Evolutionary conservation across 2,113 vertebrate genomes (phyloP).

Genomic region (Rhinoptilus africanus): DNA sequence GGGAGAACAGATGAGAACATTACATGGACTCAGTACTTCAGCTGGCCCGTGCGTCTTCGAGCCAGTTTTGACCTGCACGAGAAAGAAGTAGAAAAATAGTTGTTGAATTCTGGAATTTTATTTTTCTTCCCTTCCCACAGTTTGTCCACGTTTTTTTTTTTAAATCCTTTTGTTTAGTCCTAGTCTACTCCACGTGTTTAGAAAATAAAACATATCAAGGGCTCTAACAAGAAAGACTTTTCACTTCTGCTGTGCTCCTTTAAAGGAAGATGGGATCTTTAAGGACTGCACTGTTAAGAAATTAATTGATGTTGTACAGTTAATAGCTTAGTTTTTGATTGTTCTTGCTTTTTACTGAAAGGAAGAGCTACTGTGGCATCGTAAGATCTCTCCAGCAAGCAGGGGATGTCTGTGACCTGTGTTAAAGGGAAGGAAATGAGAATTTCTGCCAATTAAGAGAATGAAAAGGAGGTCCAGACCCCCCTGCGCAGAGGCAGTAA

Average conservation of each 20-base stretch:
- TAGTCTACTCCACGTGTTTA: neutral
- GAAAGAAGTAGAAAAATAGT: neutral
- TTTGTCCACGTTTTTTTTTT: neutral
- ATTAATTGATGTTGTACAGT: neutral
- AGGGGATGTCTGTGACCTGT: neutral
- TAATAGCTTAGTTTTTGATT: neutral
- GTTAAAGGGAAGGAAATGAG: neutral
- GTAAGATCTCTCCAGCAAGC: neutral
- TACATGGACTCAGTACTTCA: constrained; percentile 76
- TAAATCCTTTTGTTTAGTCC: neutral
- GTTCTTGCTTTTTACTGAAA: neutral
- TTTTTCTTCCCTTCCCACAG: neutral
- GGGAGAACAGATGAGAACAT: constrained; percentile 61
- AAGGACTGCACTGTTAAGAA: neutral
- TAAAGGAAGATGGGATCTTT: neutral
- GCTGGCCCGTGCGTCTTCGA: constrained; percentile 85
- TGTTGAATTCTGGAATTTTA: neutral
- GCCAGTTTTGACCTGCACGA: constrained; percentile 89
- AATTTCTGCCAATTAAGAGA: neutral
- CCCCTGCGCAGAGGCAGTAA: neutral
- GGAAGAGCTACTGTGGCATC: neutral
- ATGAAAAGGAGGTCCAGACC: neutral
- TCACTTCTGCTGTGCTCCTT: neutral
- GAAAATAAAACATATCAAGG: neutral
- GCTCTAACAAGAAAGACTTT: neutral